These are phyloP conservation scores for Dynastes tityus DNA, from an alignment of 2,888 invertebrate species.

Conservation along the genomic window DNA sequence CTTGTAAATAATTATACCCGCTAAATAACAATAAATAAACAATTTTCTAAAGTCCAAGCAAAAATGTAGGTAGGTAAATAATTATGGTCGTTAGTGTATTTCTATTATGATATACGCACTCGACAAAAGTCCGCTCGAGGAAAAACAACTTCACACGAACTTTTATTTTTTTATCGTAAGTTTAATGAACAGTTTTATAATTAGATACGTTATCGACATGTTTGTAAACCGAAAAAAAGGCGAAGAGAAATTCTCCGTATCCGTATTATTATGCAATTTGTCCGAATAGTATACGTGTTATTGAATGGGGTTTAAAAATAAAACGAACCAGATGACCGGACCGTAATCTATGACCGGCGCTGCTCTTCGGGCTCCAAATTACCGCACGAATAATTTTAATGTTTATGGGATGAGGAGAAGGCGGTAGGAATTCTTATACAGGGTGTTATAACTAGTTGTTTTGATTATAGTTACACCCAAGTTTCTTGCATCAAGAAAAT, in stretches of 20 bases:
- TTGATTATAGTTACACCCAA: too few relatives aligned
- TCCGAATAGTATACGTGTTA: not conserved
- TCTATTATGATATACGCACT: slow-evolving; percentile 14
- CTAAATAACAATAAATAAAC: too few relatives aligned
- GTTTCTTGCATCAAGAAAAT: too few relatives aligned
- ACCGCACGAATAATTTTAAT: too few relatives aligned
- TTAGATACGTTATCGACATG: slow-evolving; percentile 22
- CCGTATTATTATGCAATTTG: slow-evolving; percentile 34
- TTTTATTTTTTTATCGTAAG: slow-evolving; percentile 12
- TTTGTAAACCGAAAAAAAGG: slow-evolving; percentile 1
- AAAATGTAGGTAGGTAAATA: too few relatives aligned
- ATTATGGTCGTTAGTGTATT: not conserved
- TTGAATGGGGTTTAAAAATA: not conserved
- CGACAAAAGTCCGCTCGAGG: not conserved
- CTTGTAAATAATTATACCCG: too few relatives aligned
- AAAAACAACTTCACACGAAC: slow-evolving; percentile 16
- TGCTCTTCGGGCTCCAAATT: too few relatives aligned
- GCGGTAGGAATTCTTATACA: too few relatives aligned
- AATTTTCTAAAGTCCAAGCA: too few relatives aligned
- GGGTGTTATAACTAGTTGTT: too few relatives aligned
- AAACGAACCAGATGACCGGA: not conserved
- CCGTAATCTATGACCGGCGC: not conserved
- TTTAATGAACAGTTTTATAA: slow-evolving; percentile 40
- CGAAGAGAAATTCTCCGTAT: slow-evolving; percentile 5
- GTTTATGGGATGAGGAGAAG: too few relatives aligned